These are phyloP conservation scores for Philaenus spumarius DNA, from an alignment of 1,140 invertebrate species.

Conservation along the genomic window DNA sequence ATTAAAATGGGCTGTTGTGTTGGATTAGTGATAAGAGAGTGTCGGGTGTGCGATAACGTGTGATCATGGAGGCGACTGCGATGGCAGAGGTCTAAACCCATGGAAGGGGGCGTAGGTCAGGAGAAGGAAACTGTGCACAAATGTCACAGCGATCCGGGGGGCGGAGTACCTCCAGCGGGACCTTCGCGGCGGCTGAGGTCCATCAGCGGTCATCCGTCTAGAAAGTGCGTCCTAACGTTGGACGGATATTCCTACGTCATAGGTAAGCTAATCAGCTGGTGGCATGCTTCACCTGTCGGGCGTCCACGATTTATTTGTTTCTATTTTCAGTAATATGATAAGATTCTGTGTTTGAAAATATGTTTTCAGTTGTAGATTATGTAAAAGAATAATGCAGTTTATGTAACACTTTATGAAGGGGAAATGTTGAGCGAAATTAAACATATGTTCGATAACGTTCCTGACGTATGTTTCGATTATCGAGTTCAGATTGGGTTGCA, in stretches of 20 bases:
- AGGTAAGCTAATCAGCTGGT: too few species aligned
- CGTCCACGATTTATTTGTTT: too few species aligned
- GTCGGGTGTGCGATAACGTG: not conserved
- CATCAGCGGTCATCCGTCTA: conserved; percentile 35
- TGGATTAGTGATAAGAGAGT: not conserved
- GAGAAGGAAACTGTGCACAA: conserved; percentile 19
- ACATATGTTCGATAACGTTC: too few species aligned
- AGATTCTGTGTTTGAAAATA: too few species aligned
- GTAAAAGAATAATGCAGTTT: too few species aligned
- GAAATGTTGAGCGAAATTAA: too few species aligned
- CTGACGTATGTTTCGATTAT: too few species aligned
- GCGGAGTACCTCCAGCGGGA: not conserved
- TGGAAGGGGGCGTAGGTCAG: not conserved
- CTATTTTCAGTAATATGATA: too few species aligned
- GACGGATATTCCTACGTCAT: conserved; percentile 77
- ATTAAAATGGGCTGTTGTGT: not conserved
- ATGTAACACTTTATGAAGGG: too few species aligned
- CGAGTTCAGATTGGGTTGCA: too few species aligned
- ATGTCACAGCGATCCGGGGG: conserved; percentile 16
- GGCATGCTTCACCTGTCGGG: too few species aligned
- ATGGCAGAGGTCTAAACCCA: conserved; percentile 1
- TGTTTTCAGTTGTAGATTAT: too few species aligned
- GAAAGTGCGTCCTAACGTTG: conserved; percentile 67
- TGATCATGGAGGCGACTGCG: not conserved
- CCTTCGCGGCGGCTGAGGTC: conserved; percentile 22